Conservation (phyloP, 2,888 invertebrate species). For the Catocala nupta region DNA sequence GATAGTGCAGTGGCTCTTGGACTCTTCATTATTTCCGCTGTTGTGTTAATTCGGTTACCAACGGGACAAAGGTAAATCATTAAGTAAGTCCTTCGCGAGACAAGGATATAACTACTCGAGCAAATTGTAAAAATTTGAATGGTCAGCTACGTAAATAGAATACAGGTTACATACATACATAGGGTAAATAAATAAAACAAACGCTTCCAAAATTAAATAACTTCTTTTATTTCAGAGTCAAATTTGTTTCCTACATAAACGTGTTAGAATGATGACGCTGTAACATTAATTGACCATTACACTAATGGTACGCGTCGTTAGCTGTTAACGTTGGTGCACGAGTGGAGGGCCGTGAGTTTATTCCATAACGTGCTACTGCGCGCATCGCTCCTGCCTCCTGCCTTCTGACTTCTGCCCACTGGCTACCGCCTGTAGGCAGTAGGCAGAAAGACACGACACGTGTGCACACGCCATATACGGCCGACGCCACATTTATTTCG, state of each 20-base stretch:
- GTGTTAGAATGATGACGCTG: slow-evolving; percentile 85
- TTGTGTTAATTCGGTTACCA: too few species aligned
- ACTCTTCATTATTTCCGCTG: too few species aligned
- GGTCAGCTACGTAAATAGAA: too few species aligned
- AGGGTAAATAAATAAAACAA: slow-evolving; percentile 72
- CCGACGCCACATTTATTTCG: slow-evolving; percentile 50
- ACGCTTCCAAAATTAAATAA: slow-evolving; percentile 86
- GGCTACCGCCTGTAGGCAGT: slow-evolving; percentile 39
- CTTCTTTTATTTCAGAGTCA: slow-evolving; percentile 87
- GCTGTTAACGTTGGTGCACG: slow-evolving; percentile 76
- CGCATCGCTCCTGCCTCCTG: slow-evolving; percentile 24
- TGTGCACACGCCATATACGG: slow-evolving; percentile 39
- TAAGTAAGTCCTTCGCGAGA: too few species aligned
- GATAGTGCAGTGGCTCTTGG: background rate
- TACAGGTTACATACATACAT: background rate
- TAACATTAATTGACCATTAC: slow-evolving; percentile 83
- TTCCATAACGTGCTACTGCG: slow-evolving; percentile 53
- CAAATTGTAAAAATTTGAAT: too few species aligned
- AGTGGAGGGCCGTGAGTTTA: slow-evolving; percentile 69
- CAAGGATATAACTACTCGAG: too few species aligned
- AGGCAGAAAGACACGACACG: slow-evolving; percentile 10
- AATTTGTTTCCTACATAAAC: slow-evolving; percentile 87
- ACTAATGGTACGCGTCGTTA: slow-evolving; percentile 80
- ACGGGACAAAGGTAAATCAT: too few species aligned
- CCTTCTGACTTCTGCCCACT: slow-evolving; percentile 34